Evolutionary conservation across 1,140 invertebrate species (phyloP), one percentile per base, ranked within the genome.

Genomic region (Phenacoccus solenopsis): DNA sequence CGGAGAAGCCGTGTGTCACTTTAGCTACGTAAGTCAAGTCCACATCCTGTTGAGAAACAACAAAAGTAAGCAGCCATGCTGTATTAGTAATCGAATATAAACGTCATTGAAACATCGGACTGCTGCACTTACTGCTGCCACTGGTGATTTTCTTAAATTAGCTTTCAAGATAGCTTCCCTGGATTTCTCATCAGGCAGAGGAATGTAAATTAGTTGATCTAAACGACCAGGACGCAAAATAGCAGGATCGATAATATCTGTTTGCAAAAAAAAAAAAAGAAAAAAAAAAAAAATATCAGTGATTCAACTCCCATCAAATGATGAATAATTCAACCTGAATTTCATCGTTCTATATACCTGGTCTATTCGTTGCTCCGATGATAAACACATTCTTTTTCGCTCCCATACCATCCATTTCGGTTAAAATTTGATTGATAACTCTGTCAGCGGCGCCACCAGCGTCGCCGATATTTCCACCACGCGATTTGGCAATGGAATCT

Each of bases 361-460:
- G 88, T 77, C 87, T 79, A 81, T 95, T 96, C n/a, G 93, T 96
- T 28, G 93, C 93, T 79, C 96, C 98, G 80, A 99, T 99, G 73
- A 99, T 99, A 78, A 99, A 99, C 1, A 99, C 97, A 80, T 99
- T 99, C 81, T 99, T 99, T 84, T 99, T 99, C 22, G 95, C 92
- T 24, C 94, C 93, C 97, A 99, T 99, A 75, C 98, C 97, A 80
- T 99, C 98, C 97, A 99, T 99, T 83, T 99, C 98, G 21, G 97
- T 99, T 59, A 99, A 84, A 76, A 99, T 95, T 84, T 99, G 97
- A 82, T 99, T 99, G 79, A 99, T 99, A 21, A 99, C 98, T 74
- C 98, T 86, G 82, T 99, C 98, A 25, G 96, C 96, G 67, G 98
- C 97, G 73, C 98, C 97, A 76, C 96, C 97, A 72, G 95, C 97